phyloP scores from a whole-genome alignment of 2,797 vertebrate genomes.

The Sebastiscus tertius region DNA sequence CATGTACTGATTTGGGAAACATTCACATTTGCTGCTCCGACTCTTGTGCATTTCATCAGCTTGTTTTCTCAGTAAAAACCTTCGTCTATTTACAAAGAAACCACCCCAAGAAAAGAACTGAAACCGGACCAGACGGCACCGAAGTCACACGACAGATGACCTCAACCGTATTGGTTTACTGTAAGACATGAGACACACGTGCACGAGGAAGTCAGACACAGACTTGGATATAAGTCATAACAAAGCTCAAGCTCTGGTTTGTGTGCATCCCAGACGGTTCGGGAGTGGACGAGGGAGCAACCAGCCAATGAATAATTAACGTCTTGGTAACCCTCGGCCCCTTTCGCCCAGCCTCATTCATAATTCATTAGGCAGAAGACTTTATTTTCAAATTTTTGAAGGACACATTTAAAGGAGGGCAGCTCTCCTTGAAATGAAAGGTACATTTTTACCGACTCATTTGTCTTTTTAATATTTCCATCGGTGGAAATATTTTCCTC shows the following conservation, averaged over 20 bases:
- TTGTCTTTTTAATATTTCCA: slow-evolving; percentile 13
- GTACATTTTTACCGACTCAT: slow-evolving; percentile 13
- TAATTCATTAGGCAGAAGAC: slow-evolving; percentile 66
- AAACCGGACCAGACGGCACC: slow-evolving; percentile 24
- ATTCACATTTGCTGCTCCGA: not conserved
- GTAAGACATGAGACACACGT: slow-evolving; percentile 10
- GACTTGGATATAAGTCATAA: slow-evolving; percentile 44
- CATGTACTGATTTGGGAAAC: not conserved
- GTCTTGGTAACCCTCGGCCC: slow-evolving; percentile 65
- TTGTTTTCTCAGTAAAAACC: not conserved
- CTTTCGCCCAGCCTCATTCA: slow-evolving; percentile 61
- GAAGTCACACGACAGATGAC: slow-evolving; percentile 29
- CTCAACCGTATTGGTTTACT: slow-evolving; percentile 36
- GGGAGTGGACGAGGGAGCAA: slow-evolving; percentile 47
- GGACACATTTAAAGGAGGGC: slow-evolving; percentile 42
- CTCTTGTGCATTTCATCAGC: not conserved
- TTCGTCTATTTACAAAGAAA: not conserved
- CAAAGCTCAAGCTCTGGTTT: slow-evolving; percentile 24
- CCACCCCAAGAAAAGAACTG: slow-evolving; percentile 34
- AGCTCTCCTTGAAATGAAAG: slow-evolving; percentile 22
- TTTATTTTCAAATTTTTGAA: slow-evolving; percentile 69
- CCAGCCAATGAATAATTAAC: slow-evolving; percentile 77
- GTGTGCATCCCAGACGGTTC: slow-evolving; percentile 10
- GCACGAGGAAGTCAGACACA: slow-evolving; percentile 13
- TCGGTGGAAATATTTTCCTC: not conserved